These are phyloP conservation scores for Sphaerodactylus townsendi DNA, from an alignment of 2,113 vertebrate species.

Conservation along the genomic window DNA sequence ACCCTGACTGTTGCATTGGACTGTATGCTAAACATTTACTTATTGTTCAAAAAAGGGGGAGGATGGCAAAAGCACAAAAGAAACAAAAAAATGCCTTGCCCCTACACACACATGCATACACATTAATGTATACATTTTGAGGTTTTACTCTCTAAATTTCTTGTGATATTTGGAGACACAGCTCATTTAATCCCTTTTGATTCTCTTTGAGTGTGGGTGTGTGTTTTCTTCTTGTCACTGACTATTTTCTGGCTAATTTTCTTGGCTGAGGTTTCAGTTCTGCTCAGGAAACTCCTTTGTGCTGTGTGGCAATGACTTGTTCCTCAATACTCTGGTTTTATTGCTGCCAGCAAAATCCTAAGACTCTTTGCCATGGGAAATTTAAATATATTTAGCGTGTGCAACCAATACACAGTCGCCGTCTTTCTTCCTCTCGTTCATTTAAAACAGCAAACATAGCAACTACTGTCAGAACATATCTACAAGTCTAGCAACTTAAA, in stretches of 20 bases:
- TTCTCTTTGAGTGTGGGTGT: conserved; percentile 12
- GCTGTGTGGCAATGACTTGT: conserved; percentile 50
- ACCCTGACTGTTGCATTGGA: background rate
- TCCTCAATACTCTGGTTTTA: conserved; percentile 60
- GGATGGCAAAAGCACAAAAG: too few relatives aligned
- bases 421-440: conserved; percentile 36
- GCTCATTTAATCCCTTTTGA: conserved; percentile 19
- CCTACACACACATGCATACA: background rate
- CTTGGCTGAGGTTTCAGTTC: conserved; percentile 49
- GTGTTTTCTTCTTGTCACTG: conserved; percentile 52
- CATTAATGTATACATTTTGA: background rate
- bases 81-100: too few relatives aligned
- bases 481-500: conserved; percentile 62
- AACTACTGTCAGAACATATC: conserved; percentile 61
- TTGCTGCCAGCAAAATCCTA: conserved; percentile 69
- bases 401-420: background rate
- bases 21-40: background rate
- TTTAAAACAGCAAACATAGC: conserved; percentile 65
- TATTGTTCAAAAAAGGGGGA: too few relatives aligned
- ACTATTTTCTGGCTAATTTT: conserved; percentile 55
- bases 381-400: conserved; percentile 22
- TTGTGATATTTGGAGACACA: background rate
- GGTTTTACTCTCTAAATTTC: conserved; percentile 11
- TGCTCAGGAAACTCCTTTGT: conserved; percentile 40
- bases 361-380: conserved; percentile 63